Evolutionary conservation across 64 coral and sea anemone genomes (phyloP), one percentile per base, ranked within the genome.

Genomic region (Actinia equina): DNA sequence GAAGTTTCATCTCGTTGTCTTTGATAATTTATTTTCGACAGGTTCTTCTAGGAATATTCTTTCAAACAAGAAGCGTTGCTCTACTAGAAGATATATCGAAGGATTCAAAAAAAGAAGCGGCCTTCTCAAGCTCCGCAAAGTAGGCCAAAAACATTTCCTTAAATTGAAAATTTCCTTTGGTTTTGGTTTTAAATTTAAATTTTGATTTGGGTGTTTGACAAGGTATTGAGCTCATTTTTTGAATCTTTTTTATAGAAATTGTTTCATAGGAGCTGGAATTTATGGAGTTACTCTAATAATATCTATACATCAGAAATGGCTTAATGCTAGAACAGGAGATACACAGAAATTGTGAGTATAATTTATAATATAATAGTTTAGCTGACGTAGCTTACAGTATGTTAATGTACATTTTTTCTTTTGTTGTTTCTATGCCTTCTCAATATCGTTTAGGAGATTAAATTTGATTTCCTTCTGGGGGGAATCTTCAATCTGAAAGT

Each of bases 31-130:
- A 37, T 37, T 37, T 37, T 30, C 25, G 69, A 74, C 65, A 98
- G 95, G 19, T 98, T 79, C 65, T 98, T 79, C 83, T 98, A 85
- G 95, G 95, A n/a, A 79, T 98, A 42, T 98, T 98, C 89, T 98
- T 98, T 77, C 89, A 85, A 71, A 83, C 77, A 37, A 94, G 70
- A 51, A 98, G 95, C 52, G 88, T 98, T 84, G 95, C 95, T 25
- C 86, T 98, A 27, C 87, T 86, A 56, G 95, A 98, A 61, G 95
- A 98, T 80, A 61, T 87, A 7, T 63, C 74, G 7, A 74, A 53
- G 17, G 82, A 37, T 22, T 12, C 14, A 74, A 51, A 77, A 71
- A 37, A 59, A 14, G 89, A 91, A 77, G 14, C 69, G 62, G 90
- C 82, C 11, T 95, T 90, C 80, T 89, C 91, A 22, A 82, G 81